A percentile compares a stretch with the other conserved stretches of the same genome.
These are phyloP conservation scores for Euzophera pinguis DNA, from an alignment of 2,888 invertebrate genomes.

Conservation along the genomic window DNA sequence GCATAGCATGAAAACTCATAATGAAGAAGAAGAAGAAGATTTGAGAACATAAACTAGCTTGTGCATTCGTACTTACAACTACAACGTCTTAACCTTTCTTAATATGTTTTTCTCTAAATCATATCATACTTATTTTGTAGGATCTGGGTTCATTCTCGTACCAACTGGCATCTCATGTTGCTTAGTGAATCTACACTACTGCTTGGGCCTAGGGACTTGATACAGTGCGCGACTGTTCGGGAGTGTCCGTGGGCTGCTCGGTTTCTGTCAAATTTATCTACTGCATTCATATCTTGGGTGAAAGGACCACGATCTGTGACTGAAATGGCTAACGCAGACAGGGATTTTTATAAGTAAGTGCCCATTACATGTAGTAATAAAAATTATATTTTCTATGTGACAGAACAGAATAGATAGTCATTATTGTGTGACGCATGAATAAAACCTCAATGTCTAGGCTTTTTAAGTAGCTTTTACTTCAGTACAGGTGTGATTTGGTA, in stretches of 20 bases:
- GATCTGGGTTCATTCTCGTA: constrained; percentile 58
- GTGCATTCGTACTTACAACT: no score
- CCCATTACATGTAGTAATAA: no score
- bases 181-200: constrained; percentile 53
- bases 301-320: constrained; percentile 35
- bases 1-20: no score
- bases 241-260: constrained; percentile 61
- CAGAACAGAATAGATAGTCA: no score
- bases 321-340: constrained; percentile 28
- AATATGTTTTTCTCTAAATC: no score
- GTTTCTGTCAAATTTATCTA: constrained; percentile 48
- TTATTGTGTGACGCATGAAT: no score
- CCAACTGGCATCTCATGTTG: constrained; percentile 53
- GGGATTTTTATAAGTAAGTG: constrained; percentile 50
- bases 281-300: constrained; percentile 51
- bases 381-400: neutral
- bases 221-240: constrained; percentile 45
- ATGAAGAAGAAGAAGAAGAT: no score
- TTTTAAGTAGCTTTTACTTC: no score
- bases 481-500: no score
- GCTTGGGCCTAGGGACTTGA: constrained; percentile 50
- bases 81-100: no score
- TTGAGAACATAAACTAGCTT: no score
- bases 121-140: constrained; percentile 30
- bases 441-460: no score